Base-by-base conservation (phyloP, 1,140 invertebrate species). In the Delia radicum region DNA sequence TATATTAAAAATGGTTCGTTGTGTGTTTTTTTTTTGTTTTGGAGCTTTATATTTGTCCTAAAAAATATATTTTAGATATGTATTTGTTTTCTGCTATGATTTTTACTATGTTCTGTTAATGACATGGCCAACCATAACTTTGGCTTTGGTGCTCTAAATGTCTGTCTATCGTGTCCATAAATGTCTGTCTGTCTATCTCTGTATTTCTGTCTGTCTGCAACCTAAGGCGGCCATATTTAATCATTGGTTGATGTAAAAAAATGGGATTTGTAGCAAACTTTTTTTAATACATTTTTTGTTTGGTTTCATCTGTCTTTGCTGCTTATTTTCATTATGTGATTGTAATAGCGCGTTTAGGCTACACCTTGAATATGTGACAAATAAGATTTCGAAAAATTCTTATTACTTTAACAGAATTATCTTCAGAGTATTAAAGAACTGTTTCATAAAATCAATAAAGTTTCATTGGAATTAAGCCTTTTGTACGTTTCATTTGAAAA, bases 251-350 rank as follows among this genome's bases (percentile, higher is more conserved):
- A 28, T 65, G 62, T 28, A 29, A 29, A 65, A 65, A 29, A 24
- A 65, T 65, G 24, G 48, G 62, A 65, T 27, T 65, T 65, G 26
- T 65, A 61, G 55, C 55, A 61, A 61, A 61, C n/a, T 21, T 61
- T 61, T 10, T 26, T 15, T 61, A 65, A 28, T 28, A 28, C 15
- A 3, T 65, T 27, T 8, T 65, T 55, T 65, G 12, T 27, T 28
- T 28, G 26, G 8, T 65, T 29, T 28, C 62, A 18, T 28, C 62
- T 65, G 18, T 65, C n/a, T 65, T 29, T 27, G 62, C 27, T 65
- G 62, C 62, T 29, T 15, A 15, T 65, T 27, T 65, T 65, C 62
- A 27, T 28, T 65, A 65, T 28, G 26, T 15, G 26, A n/a, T 28
- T 65, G 13, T 28, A 65, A 28, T 13, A 28, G 62, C n/a, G 5